These are phyloP conservation scores for Astreopora myriophthalma DNA, from an alignment of 64 coral and sea anemone genomes.

Conservation along the genomic window DNA sequence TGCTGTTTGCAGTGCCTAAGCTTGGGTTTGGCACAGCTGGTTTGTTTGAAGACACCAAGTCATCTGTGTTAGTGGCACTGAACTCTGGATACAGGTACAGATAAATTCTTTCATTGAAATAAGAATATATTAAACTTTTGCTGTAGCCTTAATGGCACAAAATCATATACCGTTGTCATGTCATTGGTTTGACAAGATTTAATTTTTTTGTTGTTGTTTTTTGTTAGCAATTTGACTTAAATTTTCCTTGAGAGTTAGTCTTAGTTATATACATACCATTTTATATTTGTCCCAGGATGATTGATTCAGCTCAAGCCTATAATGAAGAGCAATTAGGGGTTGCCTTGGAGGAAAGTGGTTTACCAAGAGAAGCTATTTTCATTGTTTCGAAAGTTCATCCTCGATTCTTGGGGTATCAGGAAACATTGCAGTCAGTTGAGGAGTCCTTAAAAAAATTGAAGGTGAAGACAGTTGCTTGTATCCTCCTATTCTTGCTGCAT, in stretches of 20 bases:
- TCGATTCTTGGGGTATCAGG: conserved; percentile 77
- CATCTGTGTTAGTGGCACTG: conserved; percentile 67
- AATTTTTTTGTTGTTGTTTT: no score
- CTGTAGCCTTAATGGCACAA: no score
- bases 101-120: not conserved
- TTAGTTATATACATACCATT: no score
- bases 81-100: conserved; percentile 88
- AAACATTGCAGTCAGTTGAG: conserved; percentile 86
- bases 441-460: conserved; percentile 70
- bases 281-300: conserved; percentile 69
- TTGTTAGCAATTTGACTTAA: no score
- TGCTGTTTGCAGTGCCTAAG: conserved; percentile 71
- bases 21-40: conserved; percentile 91
- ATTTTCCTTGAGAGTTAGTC: no score
- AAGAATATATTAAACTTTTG: no score
- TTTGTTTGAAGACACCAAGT: conserved; percentile 69
- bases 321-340: conserved; percentile 78
- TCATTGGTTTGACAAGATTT: no score
- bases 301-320: conserved; percentile 92
- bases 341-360: conserved; percentile 72
- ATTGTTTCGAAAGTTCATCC: conserved; percentile 94
- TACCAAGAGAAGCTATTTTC: conserved; percentile 85
- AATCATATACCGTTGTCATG: no score
- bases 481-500: no score
- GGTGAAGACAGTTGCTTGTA: conserved; percentile 25